These are phyloP conservation scores for Nemoura dubitans DNA, from an alignment of 2,888 invertebrate species.

Conservation along the genomic window DNA sequence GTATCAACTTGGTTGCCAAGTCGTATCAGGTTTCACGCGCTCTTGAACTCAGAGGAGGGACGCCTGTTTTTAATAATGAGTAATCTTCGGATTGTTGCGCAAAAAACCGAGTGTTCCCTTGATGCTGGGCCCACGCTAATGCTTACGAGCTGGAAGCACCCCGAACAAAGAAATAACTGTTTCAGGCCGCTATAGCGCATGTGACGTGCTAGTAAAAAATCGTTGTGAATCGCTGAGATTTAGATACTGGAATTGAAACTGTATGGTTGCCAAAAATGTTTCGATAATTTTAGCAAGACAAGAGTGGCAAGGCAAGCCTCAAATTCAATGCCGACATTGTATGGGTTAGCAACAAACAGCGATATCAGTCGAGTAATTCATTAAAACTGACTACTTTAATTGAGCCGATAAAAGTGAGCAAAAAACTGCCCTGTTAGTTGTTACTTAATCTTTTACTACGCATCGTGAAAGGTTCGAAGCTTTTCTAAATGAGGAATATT, in stretches of 20 bases:
- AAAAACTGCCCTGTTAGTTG: neutral
- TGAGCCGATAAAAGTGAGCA: neutral
- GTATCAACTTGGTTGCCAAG: neutral
- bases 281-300: neutral
- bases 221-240: neutral
- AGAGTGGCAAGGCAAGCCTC: neutral
- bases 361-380: neutral
- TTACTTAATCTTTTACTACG: neutral
- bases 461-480: neutral
- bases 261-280: neutral
- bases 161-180: neutral
- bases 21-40: neutral
- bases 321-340: neutral
- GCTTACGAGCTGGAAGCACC: neutral
- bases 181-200: neutral
- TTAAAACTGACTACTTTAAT: neutral
- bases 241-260: neutral
- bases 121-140: neutral
- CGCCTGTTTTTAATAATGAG: constrained; percentile 12
- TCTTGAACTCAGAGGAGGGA: neutral
- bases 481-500: neutral
- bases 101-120: neutral
- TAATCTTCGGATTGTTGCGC: neutral
- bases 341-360: neutral
- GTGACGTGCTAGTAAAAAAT: neutral